These are phyloP conservation scores for Poecilia gillii DNA, from an alignment of 2,797 vertebrate species.

Conservation along the genomic window DNA sequence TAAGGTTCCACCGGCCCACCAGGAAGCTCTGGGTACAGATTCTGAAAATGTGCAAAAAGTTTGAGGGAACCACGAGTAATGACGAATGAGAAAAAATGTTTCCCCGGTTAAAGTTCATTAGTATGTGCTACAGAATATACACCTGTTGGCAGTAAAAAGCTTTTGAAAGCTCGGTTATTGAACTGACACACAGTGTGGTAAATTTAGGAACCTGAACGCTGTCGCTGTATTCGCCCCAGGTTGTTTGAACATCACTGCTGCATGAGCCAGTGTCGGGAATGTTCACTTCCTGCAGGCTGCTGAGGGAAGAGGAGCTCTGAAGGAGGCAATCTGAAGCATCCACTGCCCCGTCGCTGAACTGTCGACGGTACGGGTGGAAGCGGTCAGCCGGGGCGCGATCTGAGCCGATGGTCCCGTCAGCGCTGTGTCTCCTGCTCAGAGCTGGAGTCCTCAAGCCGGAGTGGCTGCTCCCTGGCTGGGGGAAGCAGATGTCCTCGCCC, in stretches of 20 bases:
- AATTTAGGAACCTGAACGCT: constrained; percentile 59
- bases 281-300: constrained; percentile 61
- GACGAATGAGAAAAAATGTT: neutral
- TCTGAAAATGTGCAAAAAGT: constrained; percentile 40
- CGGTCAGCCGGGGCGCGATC: constrained; percentile 69
- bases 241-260: constrained; percentile 31
- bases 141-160: neutral
- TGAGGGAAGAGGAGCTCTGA: constrained; percentile 46
- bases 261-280: constrained; percentile 34
- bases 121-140: neutral
- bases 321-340: constrained; percentile 36
- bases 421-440: constrained; percentile 79
- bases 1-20: constrained; percentile 55
- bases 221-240: constrained; percentile 65
- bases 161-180: neutral
- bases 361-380: constrained; percentile 89
- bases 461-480: constrained; percentile 42
- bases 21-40: constrained; percentile 51
- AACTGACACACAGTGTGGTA: neutral
- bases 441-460: constrained; percentile 57
- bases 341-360: constrained; percentile 82
- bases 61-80: neutral
- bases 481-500: constrained; percentile 30
- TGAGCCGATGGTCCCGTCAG: constrained; percentile 74
- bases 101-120: neutral